Percentiles rank a stretch among this genome's conserved stretches.
These are phyloP conservation scores for Cynoglossus semilaevis DNA, from an alignment of 2,113 vertebrate genomes.

Conservation along the genomic window DNA sequence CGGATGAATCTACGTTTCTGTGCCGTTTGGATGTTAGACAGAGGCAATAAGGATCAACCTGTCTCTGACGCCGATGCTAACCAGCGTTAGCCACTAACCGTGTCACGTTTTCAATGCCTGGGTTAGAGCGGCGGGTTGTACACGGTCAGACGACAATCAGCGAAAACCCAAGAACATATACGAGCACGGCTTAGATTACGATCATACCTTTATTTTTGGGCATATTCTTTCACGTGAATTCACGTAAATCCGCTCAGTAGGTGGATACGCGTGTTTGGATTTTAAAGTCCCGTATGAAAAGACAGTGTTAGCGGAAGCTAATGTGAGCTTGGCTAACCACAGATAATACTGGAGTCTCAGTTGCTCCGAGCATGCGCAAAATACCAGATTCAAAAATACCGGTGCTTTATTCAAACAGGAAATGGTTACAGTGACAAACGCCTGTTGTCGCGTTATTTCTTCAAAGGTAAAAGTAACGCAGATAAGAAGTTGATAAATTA, in stretches of 20 bases:
- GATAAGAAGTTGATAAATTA: too few species aligned
- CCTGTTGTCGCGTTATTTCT: too few species aligned
- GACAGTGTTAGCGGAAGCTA: too few species aligned
- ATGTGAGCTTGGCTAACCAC: constrained; percentile 14
- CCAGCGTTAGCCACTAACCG: constrained; percentile 46
- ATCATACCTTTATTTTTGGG: constrained; percentile 78
- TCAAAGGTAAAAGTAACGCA: too few species aligned
- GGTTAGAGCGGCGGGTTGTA: constrained; percentile 36
- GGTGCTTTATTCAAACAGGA: constrained; percentile 36
- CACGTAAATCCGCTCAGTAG: constrained; percentile 6
- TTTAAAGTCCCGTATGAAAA: too few species aligned
- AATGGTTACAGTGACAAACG: constrained; percentile 23
- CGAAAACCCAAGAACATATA: neutral
- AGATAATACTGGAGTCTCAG: neutral
- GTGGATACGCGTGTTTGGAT: neutral
- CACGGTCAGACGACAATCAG: constrained; percentile 1
- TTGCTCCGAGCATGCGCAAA: constrained; percentile 40
- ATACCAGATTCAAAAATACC: constrained; percentile 9
- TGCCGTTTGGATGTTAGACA: neutral
- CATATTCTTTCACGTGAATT: constrained; percentile 63
- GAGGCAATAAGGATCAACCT: neutral
- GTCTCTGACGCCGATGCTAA: constrained; percentile 23
- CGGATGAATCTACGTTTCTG: neutral
- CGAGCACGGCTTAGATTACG: neutral
- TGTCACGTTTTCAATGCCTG: constrained; percentile 70